Percentiles rank a stretch among this genome's conserved stretches.
Evolutionary conservation across 2,888 invertebrate species (phyloP).

Genomic region (Baccha elongata): DNA sequence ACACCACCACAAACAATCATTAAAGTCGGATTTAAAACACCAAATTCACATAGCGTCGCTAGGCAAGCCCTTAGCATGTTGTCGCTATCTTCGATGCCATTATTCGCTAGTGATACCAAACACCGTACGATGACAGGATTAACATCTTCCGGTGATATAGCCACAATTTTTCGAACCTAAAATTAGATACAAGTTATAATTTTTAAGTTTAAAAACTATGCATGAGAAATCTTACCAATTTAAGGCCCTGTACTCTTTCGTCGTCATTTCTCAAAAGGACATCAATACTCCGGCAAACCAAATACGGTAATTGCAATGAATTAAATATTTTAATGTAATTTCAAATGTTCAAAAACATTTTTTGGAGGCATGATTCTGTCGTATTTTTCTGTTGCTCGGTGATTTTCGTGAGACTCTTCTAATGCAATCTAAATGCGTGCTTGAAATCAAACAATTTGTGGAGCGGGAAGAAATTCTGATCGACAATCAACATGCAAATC

Average conservation of each 20-base stretch:
- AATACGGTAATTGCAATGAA: conserved; percentile 91
- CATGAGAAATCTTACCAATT: conserved; percentile 87
- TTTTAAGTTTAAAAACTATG: neutral
- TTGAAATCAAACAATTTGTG: too few relatives aligned
- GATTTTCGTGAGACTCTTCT: too few relatives aligned
- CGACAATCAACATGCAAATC: too few relatives aligned
- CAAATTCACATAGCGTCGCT: conserved; percentile 94
- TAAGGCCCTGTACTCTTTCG: conserved; percentile 95
- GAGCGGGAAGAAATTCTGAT: too few relatives aligned
- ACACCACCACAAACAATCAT: conserved; percentile 93
- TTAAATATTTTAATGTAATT: conserved; percentile 91
- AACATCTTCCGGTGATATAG: conserved; percentile 86
- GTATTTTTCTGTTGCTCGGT: too few relatives aligned
- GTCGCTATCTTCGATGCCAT: conserved; percentile 89
- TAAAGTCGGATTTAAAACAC: conserved; percentile 91
- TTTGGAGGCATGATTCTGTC: too few relatives aligned
- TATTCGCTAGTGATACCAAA: conserved; percentile 91
- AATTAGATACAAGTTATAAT: conserved; percentile 1
- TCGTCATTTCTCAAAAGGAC: conserved; percentile 94
- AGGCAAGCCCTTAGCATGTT: conserved; percentile 92
- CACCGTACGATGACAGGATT: conserved; percentile 90
- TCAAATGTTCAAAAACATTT: too few relatives aligned
- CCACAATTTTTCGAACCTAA: conserved; percentile 85
- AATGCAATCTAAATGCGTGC: too few relatives aligned
- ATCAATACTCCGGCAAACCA: conserved; percentile 93